These are phyloP conservation scores for Sardinella longiceps DNA, from an alignment of 2,797 vertebrate genomes.

Conservation along the genomic window DNA sequence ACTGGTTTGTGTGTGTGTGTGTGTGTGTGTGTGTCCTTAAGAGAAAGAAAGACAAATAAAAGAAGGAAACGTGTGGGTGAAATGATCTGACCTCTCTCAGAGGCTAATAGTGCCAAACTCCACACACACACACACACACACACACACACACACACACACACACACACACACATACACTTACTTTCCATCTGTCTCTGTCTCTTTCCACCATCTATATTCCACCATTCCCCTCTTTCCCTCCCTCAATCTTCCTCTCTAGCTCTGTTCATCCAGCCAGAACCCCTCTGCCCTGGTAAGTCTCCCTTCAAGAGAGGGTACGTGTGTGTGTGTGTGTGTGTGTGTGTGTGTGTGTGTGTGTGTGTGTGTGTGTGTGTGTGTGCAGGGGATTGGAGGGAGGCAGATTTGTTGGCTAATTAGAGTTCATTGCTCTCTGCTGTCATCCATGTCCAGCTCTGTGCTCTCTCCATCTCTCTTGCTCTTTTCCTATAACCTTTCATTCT, in stretches of 20 bases:
- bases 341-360: not conserved
- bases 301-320: not conserved
- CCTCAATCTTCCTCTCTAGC: not conserved
- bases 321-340: not conserved
- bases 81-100: not conserved
- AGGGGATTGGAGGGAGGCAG: not conserved
- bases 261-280: not conserved
- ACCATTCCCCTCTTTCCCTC: no score
- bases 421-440: constrained; percentile 2
- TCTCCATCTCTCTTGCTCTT: not conserved
- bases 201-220: not conserved
- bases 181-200: not conserved
- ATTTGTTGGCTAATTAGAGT: constrained; percentile 22
- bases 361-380: not conserved
- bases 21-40: not conserved
- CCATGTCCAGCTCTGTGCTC: not conserved
- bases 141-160: not conserved
- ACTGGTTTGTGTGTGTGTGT: not conserved
- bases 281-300: not conserved
- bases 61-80: not conserved
- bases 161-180: not conserved
- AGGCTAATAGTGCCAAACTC: not conserved
- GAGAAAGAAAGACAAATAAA: not conserved
- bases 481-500: not conserved
- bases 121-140: not conserved